Evolutionary conservation across 2,113 vertebrate species (phyloP), one percentile per base, ranked within the genome.

Genomic region (Arothron firmamentum): DNA sequence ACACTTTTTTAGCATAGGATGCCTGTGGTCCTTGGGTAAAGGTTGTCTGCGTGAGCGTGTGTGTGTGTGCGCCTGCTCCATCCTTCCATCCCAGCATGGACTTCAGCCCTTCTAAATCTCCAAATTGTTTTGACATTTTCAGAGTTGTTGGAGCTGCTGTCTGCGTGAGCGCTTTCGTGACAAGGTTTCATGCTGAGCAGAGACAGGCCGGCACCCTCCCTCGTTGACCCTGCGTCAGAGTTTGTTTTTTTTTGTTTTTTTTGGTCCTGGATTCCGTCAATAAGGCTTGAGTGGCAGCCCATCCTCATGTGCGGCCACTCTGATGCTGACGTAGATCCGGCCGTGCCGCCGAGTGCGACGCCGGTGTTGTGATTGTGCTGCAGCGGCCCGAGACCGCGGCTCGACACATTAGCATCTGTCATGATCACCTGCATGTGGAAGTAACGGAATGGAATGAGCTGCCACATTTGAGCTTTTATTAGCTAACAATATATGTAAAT

Each of bases 241-340:
- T 50, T 28, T 28, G 25, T 5, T 45, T 15, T 47, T 47, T 47
- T 5, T 17, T 17, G 3, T 5, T 47, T 68, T 59, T 72, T 72
- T 52, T 62, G 70, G 18, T 67, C 38, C 50, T 64, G 56, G 48
- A 65, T 75, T 78, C 61, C 60, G 74, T 86, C 83, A 79, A 77
- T 79, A 68, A 79, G 41, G 11, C 67, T 65, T 74, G 73, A 87
- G 59, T 79, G 72, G 69, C 71, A 84, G 74, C 45, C 62, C 52
- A 18, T 59, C 56, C 54, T 67, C 60, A 75, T 70, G 7, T 38
- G 13, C 70, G 50, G 67, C 53, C 28, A 9, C 59, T 57, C 56
- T 74, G 21, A 23, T 31, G 62, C 77, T 74, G 63, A 75, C 65
- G 68, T 47, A 15, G 57, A 53, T 62, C 63, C 19, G 38, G 77